Evolutionary conservation across 1,140 invertebrate species (phyloP), one percentile per base, ranked within the genome.

Genomic region (Magallana angulata): DNA sequence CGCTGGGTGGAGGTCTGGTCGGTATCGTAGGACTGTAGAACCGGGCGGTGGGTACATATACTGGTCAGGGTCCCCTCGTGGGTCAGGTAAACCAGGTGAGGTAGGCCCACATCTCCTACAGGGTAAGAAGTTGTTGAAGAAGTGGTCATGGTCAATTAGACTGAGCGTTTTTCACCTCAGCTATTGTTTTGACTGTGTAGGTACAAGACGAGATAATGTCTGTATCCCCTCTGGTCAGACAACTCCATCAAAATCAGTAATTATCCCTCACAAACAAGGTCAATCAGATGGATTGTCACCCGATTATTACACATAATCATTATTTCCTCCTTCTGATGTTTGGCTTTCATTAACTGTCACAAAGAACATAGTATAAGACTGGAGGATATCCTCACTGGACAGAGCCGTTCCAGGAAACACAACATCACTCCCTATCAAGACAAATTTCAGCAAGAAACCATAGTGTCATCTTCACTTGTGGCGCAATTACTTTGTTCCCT

Each of bases 81-180:
- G 84, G 85, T 89, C 57, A 89, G 84, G 71, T 89, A 89, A 1
- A 89, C 85, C 36, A 89, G 84, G 56, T 89, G 88, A 30, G 88
- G 86, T 84, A 89, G 84, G 14, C 84, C 86, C 18, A 89, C 85
- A 36, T 86, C 88, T 82, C 48, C 81, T 76, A 76, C 6, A 30
- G 68, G 68, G 68, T 76, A 76, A 30, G 68, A 11, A 36, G n/a
- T 71, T 30, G 24, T 71, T 71, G 68, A 76, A 24, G 68, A 76
- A 76, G 24, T 76, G 24, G 68, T 76, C 68, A 76, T 76, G 68
- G 68, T 76, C 68, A 76, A 76, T 76, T 76, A 76, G 68, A 30
- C 68, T 76, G 68, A 76, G 68, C 14, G 68, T 12, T 76, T 76
- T 30, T 76, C 68, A 76, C 68, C 68, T 76, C 68, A 5, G 11